Evolutionary conservation across 2,888 invertebrate genomes (phyloP), one percentile per base, ranked within the genome.

Genomic region (Amorpha juglandis): DNA sequence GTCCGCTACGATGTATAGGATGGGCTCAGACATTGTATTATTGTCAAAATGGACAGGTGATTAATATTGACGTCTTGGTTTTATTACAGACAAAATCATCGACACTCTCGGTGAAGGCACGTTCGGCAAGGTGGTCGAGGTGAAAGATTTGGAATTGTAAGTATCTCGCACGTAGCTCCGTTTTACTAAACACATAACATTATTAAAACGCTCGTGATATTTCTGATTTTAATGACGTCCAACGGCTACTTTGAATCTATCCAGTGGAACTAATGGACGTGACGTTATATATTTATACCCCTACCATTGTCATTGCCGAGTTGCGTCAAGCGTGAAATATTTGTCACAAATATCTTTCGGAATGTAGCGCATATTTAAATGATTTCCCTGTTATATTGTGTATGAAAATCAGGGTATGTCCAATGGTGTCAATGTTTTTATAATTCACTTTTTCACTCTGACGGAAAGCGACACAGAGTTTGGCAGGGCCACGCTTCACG

Each of bases 101-200:
- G 96, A 97, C 94, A 99, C 99, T 83, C 97, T 99, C 88, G 99
- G 99, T 84, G 99, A 99, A 95, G 99, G 99, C 89, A 99, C 99
- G 82, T 99, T 99, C 96, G 99, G 99, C 91, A 99, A 99, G 95
- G 99, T 99, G 88, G 99, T 99, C 88, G 98, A 99, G 95, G 99
- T 99, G 93, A 98, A 98, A 94, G 99, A 99, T 94, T 94, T 97
- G 89, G 97, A 98, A 95, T 97, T 96, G 98, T 98, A 94, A 96
- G 97, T 96, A 84, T 71, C 48, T 1, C n/a, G 38, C 21, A 42
- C n/a, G 16, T 51, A 16, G n/a, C 16, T 47, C 1, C 47, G 9
- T 50, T 19, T 19, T 19, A 50, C 19, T 19, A 38, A n/a, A 38
- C 16, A 42, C 19, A 42, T 42, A 42, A n/a, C 9, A 11, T 38